Percentiles rank a stretch among this genome's conserved stretches.
These are phyloP conservation scores for Ceyx erithaca DNA, from an alignment of 2,797 vertebrate species.

Conservation along the genomic window DNA sequence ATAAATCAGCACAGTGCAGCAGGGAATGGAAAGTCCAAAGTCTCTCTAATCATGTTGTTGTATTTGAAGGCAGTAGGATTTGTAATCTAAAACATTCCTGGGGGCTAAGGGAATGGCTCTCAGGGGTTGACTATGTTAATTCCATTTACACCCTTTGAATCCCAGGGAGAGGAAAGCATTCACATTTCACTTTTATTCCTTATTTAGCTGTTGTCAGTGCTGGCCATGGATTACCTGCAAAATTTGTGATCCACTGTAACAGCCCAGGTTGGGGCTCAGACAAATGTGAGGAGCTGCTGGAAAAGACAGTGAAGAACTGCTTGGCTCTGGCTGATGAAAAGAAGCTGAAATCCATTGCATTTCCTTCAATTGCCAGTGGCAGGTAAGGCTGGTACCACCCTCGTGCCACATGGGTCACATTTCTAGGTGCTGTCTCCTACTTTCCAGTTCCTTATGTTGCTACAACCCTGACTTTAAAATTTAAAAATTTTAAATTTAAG, in stretches of 20 bases:
- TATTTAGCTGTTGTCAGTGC: constrained; percentile 86
- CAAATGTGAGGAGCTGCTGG: constrained; percentile 95
- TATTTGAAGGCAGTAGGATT: constrained; percentile 30
- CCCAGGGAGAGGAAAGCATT: constrained; percentile 18
- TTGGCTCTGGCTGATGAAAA: constrained; percentile 96
- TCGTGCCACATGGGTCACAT: neutral
- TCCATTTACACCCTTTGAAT: neutral
- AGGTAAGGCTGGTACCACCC: constrained; percentile 78
- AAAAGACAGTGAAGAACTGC: constrained; percentile 98
- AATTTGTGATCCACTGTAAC: constrained; percentile 98
- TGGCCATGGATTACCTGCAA: constrained; percentile 92
- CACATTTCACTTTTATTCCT: constrained; percentile 14
- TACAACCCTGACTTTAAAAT: neutral
- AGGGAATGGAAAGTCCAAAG: constrained; percentile 23
- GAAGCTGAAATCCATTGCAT: constrained; percentile 96
- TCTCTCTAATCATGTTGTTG: constrained; percentile 23
- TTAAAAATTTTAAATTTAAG: neutral
- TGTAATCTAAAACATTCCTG: constrained; percentile 1
- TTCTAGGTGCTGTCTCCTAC: neutral
- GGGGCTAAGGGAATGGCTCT: neutral
- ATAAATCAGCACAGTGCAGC: constrained; percentile 40
- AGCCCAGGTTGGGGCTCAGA: constrained; percentile 96
- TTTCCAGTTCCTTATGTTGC: neutral
- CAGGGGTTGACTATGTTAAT: constrained; percentile 28
- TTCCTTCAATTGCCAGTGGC: constrained; percentile 97